Percentiles rank a stretch among this genome's conserved stretches.
Conservation (phyloP, 2,888 invertebrate genomes). For the Latrodectus hesperus region DNA sequence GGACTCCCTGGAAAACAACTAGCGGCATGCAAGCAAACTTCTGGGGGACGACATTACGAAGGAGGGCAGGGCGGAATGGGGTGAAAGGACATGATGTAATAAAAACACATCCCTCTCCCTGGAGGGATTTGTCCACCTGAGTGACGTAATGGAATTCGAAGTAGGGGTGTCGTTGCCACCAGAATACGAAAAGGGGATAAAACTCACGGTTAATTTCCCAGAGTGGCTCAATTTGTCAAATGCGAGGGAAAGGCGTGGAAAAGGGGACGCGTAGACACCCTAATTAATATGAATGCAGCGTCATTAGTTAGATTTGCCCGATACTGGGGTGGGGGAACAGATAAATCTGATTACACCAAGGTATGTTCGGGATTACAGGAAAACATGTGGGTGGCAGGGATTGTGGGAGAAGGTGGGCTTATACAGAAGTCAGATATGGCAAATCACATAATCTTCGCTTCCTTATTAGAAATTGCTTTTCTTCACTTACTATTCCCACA, state of each 20-base stretch:
- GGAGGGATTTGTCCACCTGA: slow-evolving; percentile 41
- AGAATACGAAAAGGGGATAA: not conserved
- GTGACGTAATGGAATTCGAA: slow-evolving; percentile 40
- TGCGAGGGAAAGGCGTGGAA: slow-evolving; percentile 18
- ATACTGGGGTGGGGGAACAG: not conserved
- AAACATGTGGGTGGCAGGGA: not conserved
- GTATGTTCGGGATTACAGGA: slow-evolving; percentile 20
- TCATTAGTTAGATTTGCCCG: slow-evolving; percentile 13
- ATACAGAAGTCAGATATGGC: too few relatives aligned
- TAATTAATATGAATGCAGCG: slow-evolving; percentile 64
- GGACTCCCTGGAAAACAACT: slow-evolving; percentile 15
- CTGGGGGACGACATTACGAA: slow-evolving; percentile 18
- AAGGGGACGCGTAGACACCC: slow-evolving; percentile 13
- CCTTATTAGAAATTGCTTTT: too few relatives aligned
- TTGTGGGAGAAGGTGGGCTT: not conserved
- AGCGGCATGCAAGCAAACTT: slow-evolving; percentile 35
- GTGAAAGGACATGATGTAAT: slow-evolving; percentile 16
- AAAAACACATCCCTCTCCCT: slow-evolving; percentile 35
- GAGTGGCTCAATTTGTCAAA: slow-evolving; percentile 58
- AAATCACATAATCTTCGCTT: too few relatives aligned
- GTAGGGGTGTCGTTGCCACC: not conserved
- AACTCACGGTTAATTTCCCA: slow-evolving; percentile 42
- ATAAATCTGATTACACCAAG: slow-evolving; percentile 36
- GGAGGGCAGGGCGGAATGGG: not conserved
- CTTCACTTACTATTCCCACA: too few relatives aligned